Evolutionary conservation across 2,797 vertebrate species (phyloP), one percentile per base, ranked within the genome.

Genomic region (Aeoliscus strigatus): DNA sequence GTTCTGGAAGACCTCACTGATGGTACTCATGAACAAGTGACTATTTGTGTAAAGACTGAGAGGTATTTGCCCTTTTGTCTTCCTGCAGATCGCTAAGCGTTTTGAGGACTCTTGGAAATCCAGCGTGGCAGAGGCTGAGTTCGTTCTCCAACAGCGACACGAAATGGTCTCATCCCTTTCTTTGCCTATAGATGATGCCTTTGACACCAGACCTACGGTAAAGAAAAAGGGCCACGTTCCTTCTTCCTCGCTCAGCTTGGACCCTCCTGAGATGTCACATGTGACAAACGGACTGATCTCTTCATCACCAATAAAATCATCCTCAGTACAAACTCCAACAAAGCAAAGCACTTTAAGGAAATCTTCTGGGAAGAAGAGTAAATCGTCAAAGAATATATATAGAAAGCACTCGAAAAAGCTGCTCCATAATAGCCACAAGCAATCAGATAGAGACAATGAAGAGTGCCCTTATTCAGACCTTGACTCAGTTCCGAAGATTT

Each of bases 81-180:
- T 28, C 47, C 77, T 57, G 53, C 55, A 98, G 96, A 91, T 98
- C 78, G 88, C 94, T 40, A 92, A 96, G 48, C 93, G 91, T 50
- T 94, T 91, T 74, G 82, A 91, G 71, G 87, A 88, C 47, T 90
- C 93, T 34, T 99, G 94, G 96, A 90, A 90, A 77, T 84, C 84
- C 54, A 92, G 95, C 42, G 90, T 99, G 58, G 83, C 82, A 49
- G 91, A 93, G 71, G 94, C 94, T 33, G 93, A 95, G 79, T 86
- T 90, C 43, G 75, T 91, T 77, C 86, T 94, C 66, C 80, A 86
- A 1, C 80, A 89, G 43, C 82, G 56, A 59, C 76, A 51, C 82
- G 91, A 79, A 81, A 86, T 79, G 54, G 51, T 44, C 18, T 63
- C 72, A 4, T 58, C 82, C 65, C 66, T 39, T 18, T 39, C 69